These are phyloP conservation scores for Sparus aurata DNA, from an alignment of 2,797 vertebrate species.

Conservation along the genomic window DNA sequence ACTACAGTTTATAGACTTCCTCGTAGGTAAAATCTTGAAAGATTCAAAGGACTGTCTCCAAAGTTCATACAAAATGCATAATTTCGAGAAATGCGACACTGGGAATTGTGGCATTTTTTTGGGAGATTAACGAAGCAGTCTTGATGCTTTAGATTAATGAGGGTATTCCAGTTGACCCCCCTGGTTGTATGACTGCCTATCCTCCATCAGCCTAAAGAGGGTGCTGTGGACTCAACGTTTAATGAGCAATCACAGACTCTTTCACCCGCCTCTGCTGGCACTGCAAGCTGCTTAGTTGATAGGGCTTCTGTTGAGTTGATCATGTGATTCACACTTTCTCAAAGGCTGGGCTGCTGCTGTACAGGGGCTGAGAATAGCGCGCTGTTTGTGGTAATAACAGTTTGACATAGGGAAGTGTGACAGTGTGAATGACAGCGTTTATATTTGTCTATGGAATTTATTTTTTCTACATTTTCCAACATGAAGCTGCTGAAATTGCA, in stretches of 20 bases:
- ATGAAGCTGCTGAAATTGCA: conserved; percentile 24
- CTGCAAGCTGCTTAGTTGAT: conserved; percentile 59
- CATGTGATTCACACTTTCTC: conserved; percentile 78
- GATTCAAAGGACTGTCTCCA: not conserved
- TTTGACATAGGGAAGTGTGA: conserved; percentile 69
- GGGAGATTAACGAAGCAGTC: not conserved
- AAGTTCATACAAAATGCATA: not conserved
- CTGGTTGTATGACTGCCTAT: conserved; percentile 38
- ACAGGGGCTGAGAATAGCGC: conserved; percentile 70
- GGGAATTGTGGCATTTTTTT: conserved; percentile 7
- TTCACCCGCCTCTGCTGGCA: conserved; percentile 57
- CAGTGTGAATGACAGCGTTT: conserved; percentile 62
- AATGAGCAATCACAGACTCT: conserved; percentile 74
- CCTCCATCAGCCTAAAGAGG: conserved; percentile 82
- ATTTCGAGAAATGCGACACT: not conserved
- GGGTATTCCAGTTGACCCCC: conserved; percentile 49
- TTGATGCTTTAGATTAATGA: conserved; percentile 16
- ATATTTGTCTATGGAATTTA: conserved; percentile 48
- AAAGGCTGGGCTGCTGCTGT: conserved; percentile 65
- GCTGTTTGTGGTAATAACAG: conserved; percentile 71
- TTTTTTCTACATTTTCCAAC: conserved; percentile 41
- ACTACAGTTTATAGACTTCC: not conserved
- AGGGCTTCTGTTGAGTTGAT: conserved; percentile 66
- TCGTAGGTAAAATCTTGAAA: not conserved
- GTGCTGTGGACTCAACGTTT: conserved; percentile 85